Percentiles rank a stretch among this genome's conserved stretches.
These are phyloP conservation scores for Bombus huntii DNA, from an alignment of 1,140 invertebrate genomes.

Conservation along the genomic window DNA sequence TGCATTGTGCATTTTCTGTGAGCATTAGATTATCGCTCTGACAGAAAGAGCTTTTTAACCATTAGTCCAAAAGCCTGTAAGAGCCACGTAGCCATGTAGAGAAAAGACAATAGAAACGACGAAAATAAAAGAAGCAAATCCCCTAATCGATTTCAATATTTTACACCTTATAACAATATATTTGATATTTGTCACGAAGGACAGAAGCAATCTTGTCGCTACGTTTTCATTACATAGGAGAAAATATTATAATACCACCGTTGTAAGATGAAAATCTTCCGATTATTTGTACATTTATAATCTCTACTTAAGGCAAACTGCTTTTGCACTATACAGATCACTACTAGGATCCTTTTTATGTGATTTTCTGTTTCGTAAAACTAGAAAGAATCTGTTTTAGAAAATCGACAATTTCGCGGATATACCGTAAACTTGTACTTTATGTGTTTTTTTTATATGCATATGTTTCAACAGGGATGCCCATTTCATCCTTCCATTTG, in stretches of 20 bases:
- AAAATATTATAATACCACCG: neutral
- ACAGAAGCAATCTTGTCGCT: neutral
- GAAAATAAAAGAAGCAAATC: neutral
- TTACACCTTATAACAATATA: neutral
- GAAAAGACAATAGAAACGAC: neutral
- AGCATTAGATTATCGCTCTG: neutral
- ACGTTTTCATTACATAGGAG: neutral
- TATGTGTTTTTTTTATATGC: neutral
- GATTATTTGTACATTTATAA: slow-evolving; percentile 28
- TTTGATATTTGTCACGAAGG: neutral
- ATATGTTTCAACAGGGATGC: neutral
- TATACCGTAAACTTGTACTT: neutral
- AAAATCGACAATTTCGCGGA: neutral
- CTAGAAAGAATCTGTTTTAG: neutral
- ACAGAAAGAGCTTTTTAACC: neutral
- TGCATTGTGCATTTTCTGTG: slow-evolving; percentile 42
- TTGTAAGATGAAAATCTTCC: neutral
- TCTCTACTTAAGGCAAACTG: slow-evolving; percentile 57
- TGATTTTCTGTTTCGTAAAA: neutral
- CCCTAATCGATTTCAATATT: neutral
- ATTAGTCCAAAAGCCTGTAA: neutral
- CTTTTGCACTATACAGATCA: slow-evolving; percentile 50
- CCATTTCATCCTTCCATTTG: neutral
- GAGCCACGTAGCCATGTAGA: neutral
- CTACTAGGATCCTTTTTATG: neutral